Base-by-base conservation (phyloP, 2,888 invertebrate species). In the Nineta flava region DNA sequence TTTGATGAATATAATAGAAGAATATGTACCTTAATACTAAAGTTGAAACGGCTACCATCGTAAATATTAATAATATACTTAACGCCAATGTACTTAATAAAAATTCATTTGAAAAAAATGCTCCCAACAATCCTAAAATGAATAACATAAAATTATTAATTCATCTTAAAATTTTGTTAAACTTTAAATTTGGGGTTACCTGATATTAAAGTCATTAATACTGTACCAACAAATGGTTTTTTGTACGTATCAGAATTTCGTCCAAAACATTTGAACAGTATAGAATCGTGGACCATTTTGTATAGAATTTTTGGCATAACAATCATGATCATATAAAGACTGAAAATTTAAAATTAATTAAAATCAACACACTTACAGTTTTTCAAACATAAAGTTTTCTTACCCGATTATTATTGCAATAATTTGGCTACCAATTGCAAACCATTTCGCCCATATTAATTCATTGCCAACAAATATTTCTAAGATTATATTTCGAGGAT, bases 281-380 rank as follows among this genome's bases (percentile, higher is more conserved):
- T 68, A 1, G 90, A 90, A 64, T 93, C 92, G 9, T 79, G 74
- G 1, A 91, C 80, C 90, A 93, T 91, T 21, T 91, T 85, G 67
- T 91, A 92, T 46, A 91, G 81, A 47, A 90, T 82, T 53, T 92
- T 76, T 1, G 92, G 90, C 42, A 92, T 66, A 0, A 90, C 87
- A 61, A 85, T 91, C 74, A 91, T 85, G 0, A 87, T 81, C 3
- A 91, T 91, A 58, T 90, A 75, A 48, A 90, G 68, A 61, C 87
- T 91, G 62, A 21, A 62, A 59, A 42, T 42, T 53, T 51, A 50
- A 53, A 48, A 45, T 17, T 9, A 10, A 43, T 10, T 5, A 15
- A 10, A 16, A 43, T 17, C n/a, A n/a, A n/a, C n/a, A n/a, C n/a
- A 17, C 2, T 12, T 43, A 1, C 9, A 43, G 35, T 10, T 32